A percentile compares a stretch with the other conserved stretches of the same genome.
phyloP scores from a whole-genome alignment of 2,113 vertebrate genomes.

The Aix galericulata region DNA sequence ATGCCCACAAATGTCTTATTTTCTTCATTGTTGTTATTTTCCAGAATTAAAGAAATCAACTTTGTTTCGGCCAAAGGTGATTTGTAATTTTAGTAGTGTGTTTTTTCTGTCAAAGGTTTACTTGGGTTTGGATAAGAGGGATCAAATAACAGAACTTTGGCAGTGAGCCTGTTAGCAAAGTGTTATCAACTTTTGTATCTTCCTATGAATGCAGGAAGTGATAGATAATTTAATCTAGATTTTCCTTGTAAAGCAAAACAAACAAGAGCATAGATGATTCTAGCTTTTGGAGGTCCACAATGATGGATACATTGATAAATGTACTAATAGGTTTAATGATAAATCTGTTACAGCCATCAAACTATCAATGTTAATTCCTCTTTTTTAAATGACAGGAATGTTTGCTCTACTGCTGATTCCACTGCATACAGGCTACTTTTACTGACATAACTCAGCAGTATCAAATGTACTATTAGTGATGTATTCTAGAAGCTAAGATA shows the following conservation, averaged over 20 bases:
- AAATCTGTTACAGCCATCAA: background rate
- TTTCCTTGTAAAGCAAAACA: background rate
- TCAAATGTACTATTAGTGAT: background rate
- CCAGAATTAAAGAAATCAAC: background rate
- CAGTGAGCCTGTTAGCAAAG: background rate
- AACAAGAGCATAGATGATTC: background rate
- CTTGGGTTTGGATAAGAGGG: background rate
- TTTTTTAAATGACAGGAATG: background rate
- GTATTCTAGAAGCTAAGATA: background rate
- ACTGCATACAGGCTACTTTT: background rate
- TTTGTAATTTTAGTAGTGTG: background rate
- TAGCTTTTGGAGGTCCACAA: background rate
- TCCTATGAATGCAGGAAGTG: background rate
- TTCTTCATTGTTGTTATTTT: slow-evolving; percentile 31
- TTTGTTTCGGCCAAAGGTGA: background rate
- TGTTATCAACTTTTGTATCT: background rate
- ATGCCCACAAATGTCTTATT: slow-evolving; percentile 39
- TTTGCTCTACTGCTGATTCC: background rate
- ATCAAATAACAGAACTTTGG: background rate
- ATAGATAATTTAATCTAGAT: background rate
- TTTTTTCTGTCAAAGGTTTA: background rate
- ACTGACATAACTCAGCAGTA: background rate
- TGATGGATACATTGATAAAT: background rate
- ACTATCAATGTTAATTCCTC: background rate
- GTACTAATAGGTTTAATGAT: background rate